Evolutionary conservation across 2,113 vertebrate species (phyloP), one percentile per base, ranked within the genome.

Genomic region (Tychaedon coryphoeus): DNA sequence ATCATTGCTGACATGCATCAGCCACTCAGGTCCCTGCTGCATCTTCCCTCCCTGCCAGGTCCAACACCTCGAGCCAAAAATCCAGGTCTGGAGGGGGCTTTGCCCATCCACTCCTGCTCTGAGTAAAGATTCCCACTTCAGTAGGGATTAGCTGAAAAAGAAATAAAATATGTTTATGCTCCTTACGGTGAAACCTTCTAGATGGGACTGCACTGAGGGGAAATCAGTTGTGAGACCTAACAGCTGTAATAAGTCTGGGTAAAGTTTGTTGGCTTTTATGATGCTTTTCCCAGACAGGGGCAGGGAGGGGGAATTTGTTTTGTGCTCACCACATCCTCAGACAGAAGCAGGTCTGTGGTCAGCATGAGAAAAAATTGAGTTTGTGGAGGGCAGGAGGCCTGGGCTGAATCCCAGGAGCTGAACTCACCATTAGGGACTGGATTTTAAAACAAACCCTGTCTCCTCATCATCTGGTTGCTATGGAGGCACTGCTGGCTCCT

Each of bases 401-500:
- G 92, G 74, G 75, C 85, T 86, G 87, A 56, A 80, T 88, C 88
- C 64, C 82, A 88, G 9, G 4, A 1, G 0, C 56, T 88, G 85
- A 82, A 93, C 60, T 80, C 82, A 51, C 85, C 5, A 1, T 70
- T 56, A 80, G 78, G 92, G 90, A 86, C 71, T 8, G 12, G 62
- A 90, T 95, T 81, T 83, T 57, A 2, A 85, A 9, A 11, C 56
- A 51, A 73, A 20, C 50, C 58, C 88, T 80, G 56, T 80, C 91
- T 96, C 62, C 78, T 93, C 50, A 81, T 91, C 83, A 74, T 74
- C 92, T 87, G 10, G 94, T 95, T 97, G 95, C 86, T 92, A 95
- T 92, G 95, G 91, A 95, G 86, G 83, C 92, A 77, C 82, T 22
- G 40, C 82, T 93, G 74, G 78, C 78, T 94, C 67, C 85, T 71